Conservation (phyloP, 2,113 vertebrate genomes). For the Ammodytes dubius region DNA sequence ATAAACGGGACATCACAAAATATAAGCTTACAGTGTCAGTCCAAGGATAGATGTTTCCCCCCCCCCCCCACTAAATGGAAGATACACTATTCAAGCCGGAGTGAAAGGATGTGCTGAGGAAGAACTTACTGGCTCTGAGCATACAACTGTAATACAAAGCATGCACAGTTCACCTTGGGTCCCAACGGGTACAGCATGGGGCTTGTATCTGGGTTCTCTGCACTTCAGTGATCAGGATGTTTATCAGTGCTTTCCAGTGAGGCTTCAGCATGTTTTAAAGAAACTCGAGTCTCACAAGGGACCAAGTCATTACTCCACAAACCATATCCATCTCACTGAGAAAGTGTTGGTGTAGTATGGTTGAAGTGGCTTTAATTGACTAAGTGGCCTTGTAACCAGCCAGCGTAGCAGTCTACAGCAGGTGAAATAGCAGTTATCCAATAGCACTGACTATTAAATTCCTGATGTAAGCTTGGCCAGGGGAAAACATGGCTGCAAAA, state of each 20-base stretch:
- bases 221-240: constrained; percentile 60
- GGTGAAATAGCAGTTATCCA: constrained; percentile 35
- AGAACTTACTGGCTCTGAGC: constrained; percentile 22
- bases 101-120: constrained; percentile 38
- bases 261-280: constrained; percentile 64
- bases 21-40: constrained; percentile 27
- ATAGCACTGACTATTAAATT: not conserved
- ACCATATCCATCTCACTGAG: constrained; percentile 54
- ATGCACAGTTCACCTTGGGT: constrained; percentile 33
- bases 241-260: constrained; percentile 60
- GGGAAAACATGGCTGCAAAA: not conserved
- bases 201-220: constrained; percentile 66
- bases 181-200: constrained; percentile 38
- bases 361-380: constrained; percentile 63
- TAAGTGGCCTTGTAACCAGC: constrained; percentile 56
- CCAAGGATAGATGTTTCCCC: not conserved
- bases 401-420: constrained; percentile 16
- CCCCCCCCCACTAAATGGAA: not conserved
- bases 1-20: constrained; percentile 3
- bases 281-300: constrained; percentile 48
- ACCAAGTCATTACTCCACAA: constrained; percentile 64
- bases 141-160: constrained; percentile 45
- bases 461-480: not conserved
- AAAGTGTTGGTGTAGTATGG: constrained; percentile 32
- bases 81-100: constrained; percentile 16